These are phyloP conservation scores for Drosophila athabasca DNA, from an alignment of 1,140 invertebrate species.

Conservation along the genomic window DNA sequence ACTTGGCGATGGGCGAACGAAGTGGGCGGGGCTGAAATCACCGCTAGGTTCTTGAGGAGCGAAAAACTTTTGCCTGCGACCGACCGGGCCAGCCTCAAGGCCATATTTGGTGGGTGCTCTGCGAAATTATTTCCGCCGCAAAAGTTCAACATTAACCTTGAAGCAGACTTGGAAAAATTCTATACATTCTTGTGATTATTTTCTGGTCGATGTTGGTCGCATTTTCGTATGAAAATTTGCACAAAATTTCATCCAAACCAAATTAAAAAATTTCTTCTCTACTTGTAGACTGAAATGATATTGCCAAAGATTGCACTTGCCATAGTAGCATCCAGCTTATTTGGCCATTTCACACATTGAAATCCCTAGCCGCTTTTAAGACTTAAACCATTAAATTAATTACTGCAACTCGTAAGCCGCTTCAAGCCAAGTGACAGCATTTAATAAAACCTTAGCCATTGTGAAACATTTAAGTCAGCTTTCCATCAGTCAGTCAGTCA, in stretches of 20 bases:
- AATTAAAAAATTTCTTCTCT: too few relatives aligned
- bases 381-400: too few relatives aligned
- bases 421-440: too few relatives aligned
- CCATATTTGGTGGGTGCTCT: neutral
- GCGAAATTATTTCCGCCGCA: conserved; percentile 43
- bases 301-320: too few relatives aligned
- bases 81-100: conserved; percentile 24
- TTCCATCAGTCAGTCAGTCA: neutral
- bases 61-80: conserved; percentile 32
- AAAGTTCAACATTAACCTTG: conserved; percentile 33
- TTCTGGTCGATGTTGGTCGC: neutral
- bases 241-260: neutral
- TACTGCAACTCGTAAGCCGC: too few relatives aligned
- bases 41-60: neutral
- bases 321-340: too few relatives aligned
- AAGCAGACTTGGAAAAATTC: conserved; percentile 20
- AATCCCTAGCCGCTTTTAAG: too few relatives aligned
- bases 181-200: conserved; percentile 14
- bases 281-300: too few relatives aligned
- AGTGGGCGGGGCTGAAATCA: conserved; percentile 18
- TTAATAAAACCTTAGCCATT: too few relatives aligned
- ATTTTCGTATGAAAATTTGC: neutral
- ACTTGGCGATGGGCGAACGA: conserved; percentile 59
- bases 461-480: neutral
- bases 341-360: too few relatives aligned